A percentile compares a stretch with the other conserved stretches of the same genome.
Conservation (phyloP, 2,888 invertebrate species). For the Cataglyphis altisquamis region DNA sequence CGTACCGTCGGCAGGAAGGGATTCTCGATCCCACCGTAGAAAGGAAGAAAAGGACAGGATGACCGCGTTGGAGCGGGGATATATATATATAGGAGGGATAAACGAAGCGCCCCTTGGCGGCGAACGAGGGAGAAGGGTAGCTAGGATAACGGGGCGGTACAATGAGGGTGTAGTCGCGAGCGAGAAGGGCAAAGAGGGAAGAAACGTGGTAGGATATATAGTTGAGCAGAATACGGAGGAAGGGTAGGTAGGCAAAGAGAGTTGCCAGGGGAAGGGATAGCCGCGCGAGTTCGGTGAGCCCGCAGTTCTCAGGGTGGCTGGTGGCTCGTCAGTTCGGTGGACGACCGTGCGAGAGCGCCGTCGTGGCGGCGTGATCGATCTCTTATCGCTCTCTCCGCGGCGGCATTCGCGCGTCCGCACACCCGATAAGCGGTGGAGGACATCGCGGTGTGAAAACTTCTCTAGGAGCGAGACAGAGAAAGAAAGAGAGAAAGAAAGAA, state of each 20-base stretch:
- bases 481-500: background rate
- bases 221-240: background rate
- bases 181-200: background rate
- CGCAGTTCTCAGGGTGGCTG: constrained; percentile 73
- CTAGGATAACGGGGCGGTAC: background rate
- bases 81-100: background rate
- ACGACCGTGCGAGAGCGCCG: constrained; percentile 81
- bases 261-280: constrained; percentile 57
- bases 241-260: background rate
- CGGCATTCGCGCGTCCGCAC: constrained; percentile 50
- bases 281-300: constrained; percentile 63
- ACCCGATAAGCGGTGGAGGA: constrained; percentile 40
- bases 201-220: constrained; percentile 24
- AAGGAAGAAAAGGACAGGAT: background rate
- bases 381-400: constrained; percentile 47
- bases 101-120: constrained; percentile 34
- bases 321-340: constrained; percentile 78
- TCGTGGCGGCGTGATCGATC: constrained; percentile 76
- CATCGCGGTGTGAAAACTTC: constrained; percentile 37
- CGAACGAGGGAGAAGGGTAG: background rate
- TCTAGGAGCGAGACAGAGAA: constrained; percentile 14
- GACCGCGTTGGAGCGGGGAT: background rate
- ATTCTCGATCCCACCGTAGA: background rate
- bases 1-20: background rate
- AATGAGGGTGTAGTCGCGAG: constrained; percentile 43